phyloP scores from a whole-genome alignment of 2,888 invertebrate genomes.

The Drosophila yooni region DNA sequence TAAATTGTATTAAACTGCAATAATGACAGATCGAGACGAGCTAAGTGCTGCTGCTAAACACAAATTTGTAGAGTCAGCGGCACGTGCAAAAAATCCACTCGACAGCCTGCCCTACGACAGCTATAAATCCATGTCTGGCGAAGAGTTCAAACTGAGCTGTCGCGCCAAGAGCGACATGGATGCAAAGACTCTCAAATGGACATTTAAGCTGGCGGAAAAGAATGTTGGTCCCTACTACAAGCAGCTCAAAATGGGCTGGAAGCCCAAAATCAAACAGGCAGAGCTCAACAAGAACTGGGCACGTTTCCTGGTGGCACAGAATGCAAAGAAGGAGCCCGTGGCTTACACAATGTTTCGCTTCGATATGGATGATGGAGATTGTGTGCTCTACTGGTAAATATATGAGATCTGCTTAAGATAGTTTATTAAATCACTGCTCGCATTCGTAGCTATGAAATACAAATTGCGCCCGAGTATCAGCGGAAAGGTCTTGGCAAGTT shows the following conservation, averaged over 20 bases:
- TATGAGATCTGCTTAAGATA: background rate
- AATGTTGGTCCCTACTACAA: slow-evolving; percentile 84
- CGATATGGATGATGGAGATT: slow-evolving; percentile 89
- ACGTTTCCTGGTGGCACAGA: slow-evolving; percentile 87
- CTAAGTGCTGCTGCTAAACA: slow-evolving; percentile 79
- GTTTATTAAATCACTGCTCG: background rate
- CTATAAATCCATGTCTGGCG: slow-evolving; percentile 63
- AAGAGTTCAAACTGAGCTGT: slow-evolving; percentile 76
- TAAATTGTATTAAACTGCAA: background rate
- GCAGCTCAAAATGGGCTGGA: slow-evolving; percentile 87
- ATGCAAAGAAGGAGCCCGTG: slow-evolving; percentile 85
- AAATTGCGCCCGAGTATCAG: slow-evolving; percentile 88
- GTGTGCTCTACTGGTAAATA: slow-evolving; percentile 90
- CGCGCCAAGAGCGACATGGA: slow-evolving; percentile 82
- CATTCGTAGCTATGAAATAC: slow-evolving; percentile 91
- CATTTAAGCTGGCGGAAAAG: slow-evolving; percentile 84
- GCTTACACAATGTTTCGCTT: slow-evolving; percentile 91
- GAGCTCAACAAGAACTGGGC: slow-evolving; percentile 89
- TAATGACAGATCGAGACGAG: slow-evolving; percentile 74
- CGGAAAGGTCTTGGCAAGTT: slow-evolving; percentile 92
- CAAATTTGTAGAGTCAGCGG: slow-evolving; percentile 82
- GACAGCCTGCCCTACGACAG: slow-evolving; percentile 72
- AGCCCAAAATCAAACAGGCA: slow-evolving; percentile 87
- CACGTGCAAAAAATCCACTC: slow-evolving; percentile 82
- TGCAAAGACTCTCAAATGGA: slow-evolving; percentile 82